Conservation (phyloP, 2,888 invertebrate species). For the Taenaris catops region DNA sequence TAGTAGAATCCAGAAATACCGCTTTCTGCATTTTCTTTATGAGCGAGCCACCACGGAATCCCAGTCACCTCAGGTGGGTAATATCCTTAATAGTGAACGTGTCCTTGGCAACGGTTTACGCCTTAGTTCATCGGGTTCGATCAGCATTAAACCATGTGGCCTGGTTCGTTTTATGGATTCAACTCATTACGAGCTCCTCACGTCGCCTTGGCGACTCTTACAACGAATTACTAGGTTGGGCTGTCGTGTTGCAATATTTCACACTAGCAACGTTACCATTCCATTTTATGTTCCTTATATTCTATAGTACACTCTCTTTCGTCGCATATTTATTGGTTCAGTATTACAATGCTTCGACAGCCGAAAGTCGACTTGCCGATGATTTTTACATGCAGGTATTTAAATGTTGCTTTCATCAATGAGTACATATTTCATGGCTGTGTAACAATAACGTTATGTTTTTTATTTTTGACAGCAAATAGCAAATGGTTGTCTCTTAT, state of each 20-base stretch:
- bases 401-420: background rate
- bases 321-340: constrained; percentile 53
- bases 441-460: no score
- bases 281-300: constrained; percentile 45
- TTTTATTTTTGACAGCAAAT: constrained; percentile 75
- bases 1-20: no score
- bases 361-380: constrained; percentile 47
- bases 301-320: constrained; percentile 50
- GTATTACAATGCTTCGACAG: constrained; percentile 50
- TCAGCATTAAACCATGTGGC: constrained; percentile 82
- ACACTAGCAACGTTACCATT: constrained; percentile 87
- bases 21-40: no score
- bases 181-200: constrained; percentile 57
- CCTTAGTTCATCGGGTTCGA: constrained; percentile 48
- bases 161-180: constrained; percentile 81
- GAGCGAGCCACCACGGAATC: no score
- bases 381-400: constrained; percentile 59
- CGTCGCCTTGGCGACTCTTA: constrained; percentile 69
- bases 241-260: constrained; percentile 85
- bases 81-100: constrained; percentile 42
- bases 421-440: background rate
- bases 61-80: no score
- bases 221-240: constrained; percentile 86
- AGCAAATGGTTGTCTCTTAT: constrained; percentile 84
- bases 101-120: constrained; percentile 41